Base-by-base conservation (phyloP, 2,888 invertebrate genomes). In the Flabesymbios commensalis region DNA sequence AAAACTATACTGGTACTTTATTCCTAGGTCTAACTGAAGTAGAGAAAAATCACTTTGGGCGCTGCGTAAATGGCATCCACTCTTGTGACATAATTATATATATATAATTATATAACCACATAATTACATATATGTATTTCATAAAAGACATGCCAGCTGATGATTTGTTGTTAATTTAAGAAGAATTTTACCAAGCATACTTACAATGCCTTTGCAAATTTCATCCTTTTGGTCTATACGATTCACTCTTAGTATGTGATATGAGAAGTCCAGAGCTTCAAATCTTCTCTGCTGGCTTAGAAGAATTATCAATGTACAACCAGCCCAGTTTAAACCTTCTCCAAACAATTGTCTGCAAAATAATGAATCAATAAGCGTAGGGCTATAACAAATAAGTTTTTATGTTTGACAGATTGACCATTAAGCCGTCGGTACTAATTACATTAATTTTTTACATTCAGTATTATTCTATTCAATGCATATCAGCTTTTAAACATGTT, bases 271-370 rank as follows among this genome's bases (percentile, higher is more conserved):
- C 45, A 98, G 87, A 1, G 95, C 94, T 81, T 99, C 97, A 83
- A 98, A 99, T 63, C 97, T 86, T 48, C 94, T 86, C 84, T 98
- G 96, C 78, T 99, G 98, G 0, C 94, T 94, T 39, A 99, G 86
- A 43, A 99, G 86, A 2, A 94, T 91, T 66, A 99, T 93, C 87
- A 99, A 93, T 14, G 95, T 90, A 83, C 97, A 96, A 0, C 97
- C 98, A 3, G 97, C 98, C 98, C 98, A 99, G 83, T 98, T 94
- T 0, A 99, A 86, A 0, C 98, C 98, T 84, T 99, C 99, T 7
- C 99, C 99, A 84, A 96, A 99, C 68, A 98, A 84, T 84, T 98
- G 95, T 81, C 93, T 79, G 69, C 7, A 63, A 56, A 24, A 22
- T 33, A 24, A 41, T n/a, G n/a, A 22, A 26, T 14, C 33, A 53